phyloP scores from a whole-genome alignment of 2,888 invertebrate genomes.

The Polymixis flavicincta region DNA sequence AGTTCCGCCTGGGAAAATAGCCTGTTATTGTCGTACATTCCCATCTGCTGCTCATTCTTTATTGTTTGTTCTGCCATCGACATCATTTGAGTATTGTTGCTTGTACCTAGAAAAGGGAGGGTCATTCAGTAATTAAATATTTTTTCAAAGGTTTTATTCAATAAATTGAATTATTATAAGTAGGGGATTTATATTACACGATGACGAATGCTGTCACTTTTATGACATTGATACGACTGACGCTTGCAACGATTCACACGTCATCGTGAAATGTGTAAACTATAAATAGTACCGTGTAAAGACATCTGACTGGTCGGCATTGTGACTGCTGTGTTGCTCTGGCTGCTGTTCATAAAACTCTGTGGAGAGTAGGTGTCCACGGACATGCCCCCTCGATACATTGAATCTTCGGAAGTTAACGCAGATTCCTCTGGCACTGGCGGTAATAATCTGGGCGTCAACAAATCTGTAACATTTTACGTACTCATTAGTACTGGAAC shows the following conservation, averaged over 20 bases:
- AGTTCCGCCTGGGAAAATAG: conserved; percentile 83
- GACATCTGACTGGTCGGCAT: conserved; percentile 88
- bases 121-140: neutral
- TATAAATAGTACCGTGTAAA: conserved; percentile 79
- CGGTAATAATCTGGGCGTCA: conserved; percentile 87
- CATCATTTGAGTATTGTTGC: conserved; percentile 86
- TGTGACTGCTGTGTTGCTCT: conserved; percentile 75
- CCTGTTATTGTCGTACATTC: conserved; percentile 82
- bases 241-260: neutral
- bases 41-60: conserved; percentile 86
- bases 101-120: conserved; percentile 77
- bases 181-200: conserved; percentile 6
- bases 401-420: conserved; percentile 86
- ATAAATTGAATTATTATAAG: neutral
- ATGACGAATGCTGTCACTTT: conserved; percentile 10
- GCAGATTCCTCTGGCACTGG: conserved; percentile 91
- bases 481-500: conserved; percentile 11
- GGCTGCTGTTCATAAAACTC: conserved; percentile 76
- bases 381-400: conserved; percentile 87
- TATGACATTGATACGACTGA: conserved; percentile 33
- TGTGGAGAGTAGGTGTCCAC: conserved; percentile 82
- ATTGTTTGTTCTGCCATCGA: conserved; percentile 80
- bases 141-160: neutral
- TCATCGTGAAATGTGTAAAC: conserved; percentile 9
- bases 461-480: conserved; percentile 77